Percentiles rank a stretch among this genome's conserved stretches.
Conservation (phyloP, 1,140 invertebrate genomes). For the Laodelphax striatellus region DNA sequence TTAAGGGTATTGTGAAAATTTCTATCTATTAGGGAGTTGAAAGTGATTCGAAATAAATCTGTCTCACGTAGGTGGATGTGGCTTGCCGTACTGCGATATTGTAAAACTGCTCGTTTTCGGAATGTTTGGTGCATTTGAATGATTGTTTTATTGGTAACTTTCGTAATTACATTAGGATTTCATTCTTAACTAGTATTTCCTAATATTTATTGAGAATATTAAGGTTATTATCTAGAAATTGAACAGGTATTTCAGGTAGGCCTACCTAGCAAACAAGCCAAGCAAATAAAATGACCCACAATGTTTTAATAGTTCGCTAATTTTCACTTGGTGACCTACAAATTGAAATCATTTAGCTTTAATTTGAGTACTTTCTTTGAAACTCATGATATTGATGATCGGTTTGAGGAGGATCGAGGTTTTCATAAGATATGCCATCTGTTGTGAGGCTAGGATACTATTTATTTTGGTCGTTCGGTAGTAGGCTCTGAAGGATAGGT, state of each 20-base stretch:
- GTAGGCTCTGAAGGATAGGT: no score
- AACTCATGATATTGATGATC: no score
- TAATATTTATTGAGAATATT: not conserved
- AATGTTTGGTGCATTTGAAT: not conserved
- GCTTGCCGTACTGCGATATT: not conserved
- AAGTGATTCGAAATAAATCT: not conserved
- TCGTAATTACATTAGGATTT: not conserved
- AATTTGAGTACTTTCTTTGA: no score
- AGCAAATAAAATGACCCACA: no score
- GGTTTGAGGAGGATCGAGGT: no score
- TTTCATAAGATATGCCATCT: no score
- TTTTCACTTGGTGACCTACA: no score
- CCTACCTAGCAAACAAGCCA: not conserved
- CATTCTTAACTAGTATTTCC: not conserved
- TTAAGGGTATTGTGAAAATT: not conserved
- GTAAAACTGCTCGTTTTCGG: no score
- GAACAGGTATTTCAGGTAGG: not conserved
- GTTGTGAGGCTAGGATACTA: no score
- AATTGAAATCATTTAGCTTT: no score
- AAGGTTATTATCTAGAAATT: not conserved
- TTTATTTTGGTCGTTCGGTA: no score
- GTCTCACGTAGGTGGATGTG: constrained; percentile 11
- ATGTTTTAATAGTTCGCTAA: no score
- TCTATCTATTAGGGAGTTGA: not conserved
- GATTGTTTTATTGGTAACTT: not conserved